These are phyloP conservation scores for Lasiurus borealis DNA, from an alignment of 2,113 vertebrate genomes.

Conservation along the genomic window DNA sequence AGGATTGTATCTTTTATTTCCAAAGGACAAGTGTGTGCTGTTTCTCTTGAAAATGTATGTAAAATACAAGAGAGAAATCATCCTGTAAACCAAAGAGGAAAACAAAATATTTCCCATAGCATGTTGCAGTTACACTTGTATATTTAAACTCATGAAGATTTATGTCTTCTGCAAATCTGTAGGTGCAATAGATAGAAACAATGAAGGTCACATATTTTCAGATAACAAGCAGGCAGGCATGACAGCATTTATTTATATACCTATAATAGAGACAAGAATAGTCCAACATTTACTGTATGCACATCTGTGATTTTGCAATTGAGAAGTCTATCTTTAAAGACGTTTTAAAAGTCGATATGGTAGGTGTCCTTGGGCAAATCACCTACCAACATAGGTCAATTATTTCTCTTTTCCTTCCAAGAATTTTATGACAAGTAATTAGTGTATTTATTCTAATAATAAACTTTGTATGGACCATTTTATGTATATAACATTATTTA, in stretches of 20 bases:
- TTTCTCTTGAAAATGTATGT: not conserved
- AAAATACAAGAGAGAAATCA: slow-evolving; percentile 26
- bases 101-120: not conserved
- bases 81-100: not conserved
- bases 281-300: not conserved
- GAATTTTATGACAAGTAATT: slow-evolving; percentile 20
- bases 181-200: not conserved
- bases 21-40: not conserved
- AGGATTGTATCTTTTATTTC: not conserved
- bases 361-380: not conserved
- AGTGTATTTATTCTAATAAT: not conserved
- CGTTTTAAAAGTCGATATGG: not conserved
- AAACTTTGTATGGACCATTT: not conserved
- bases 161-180: not conserved
- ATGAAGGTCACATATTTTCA: not conserved
- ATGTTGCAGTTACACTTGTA: slow-evolving; percentile 5
- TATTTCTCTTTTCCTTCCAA: not conserved
- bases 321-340: slow-evolving; percentile 39
- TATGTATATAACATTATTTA: not conserved
- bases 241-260: not conserved
- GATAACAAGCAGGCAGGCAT: not conserved
- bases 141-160: slow-evolving; percentile 16
- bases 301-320: slow-evolving; percentile 7
- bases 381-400: not conserved
- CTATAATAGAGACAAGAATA: not conserved